Conservation (phyloP, 2,113 vertebrate species). For the Daubentonia madagascariensis region DNA sequence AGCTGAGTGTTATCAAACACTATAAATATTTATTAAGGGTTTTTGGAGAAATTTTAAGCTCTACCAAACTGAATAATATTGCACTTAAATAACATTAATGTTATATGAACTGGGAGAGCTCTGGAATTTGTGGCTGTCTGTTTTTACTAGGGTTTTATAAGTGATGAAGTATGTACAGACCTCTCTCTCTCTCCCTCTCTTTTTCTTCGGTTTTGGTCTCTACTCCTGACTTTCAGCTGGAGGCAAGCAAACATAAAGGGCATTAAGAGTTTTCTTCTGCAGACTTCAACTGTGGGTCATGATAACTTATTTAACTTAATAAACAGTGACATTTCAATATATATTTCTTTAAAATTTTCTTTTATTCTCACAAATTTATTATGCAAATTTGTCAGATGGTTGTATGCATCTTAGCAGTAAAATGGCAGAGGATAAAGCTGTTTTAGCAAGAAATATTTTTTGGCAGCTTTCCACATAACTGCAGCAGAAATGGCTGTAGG, state of each 20-base stretch:
- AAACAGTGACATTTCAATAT: slow-evolving; percentile 44
- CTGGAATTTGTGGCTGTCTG: slow-evolving; percentile 19
- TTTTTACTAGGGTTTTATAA: slow-evolving; percentile 39
- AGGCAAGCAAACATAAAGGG: slow-evolving; percentile 38
- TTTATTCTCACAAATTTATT: slow-evolving; percentile 58
- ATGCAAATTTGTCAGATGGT: slow-evolving; percentile 35
- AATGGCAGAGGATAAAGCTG: slow-evolving; percentile 36
- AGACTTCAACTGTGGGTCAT: not conserved
- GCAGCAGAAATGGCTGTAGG: slow-evolving; percentile 41
- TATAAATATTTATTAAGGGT: slow-evolving; percentile 27
- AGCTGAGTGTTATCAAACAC: not conserved
- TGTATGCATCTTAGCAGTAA: slow-evolving; percentile 27
- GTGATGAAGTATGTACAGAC: not conserved
- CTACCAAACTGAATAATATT: slow-evolving; percentile 33
- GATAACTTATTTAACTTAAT: slow-evolving; percentile 36
- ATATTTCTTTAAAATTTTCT: not conserved
- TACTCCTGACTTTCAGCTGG: slow-evolving; percentile 16
- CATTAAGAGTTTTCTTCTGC: slow-evolving; percentile 15
- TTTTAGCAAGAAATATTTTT: slow-evolving; percentile 54
- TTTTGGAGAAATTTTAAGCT: slow-evolving; percentile 12
- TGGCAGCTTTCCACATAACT: slow-evolving; percentile 46
- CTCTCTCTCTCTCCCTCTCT: not conserved
- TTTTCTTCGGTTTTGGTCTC: not conserved
- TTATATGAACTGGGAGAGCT: slow-evolving; percentile 42
- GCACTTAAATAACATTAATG: slow-evolving; percentile 34